Base-by-base conservation (phyloP, 2,113 vertebrate genomes). In the Dolichallabes microphthalmus region DNA sequence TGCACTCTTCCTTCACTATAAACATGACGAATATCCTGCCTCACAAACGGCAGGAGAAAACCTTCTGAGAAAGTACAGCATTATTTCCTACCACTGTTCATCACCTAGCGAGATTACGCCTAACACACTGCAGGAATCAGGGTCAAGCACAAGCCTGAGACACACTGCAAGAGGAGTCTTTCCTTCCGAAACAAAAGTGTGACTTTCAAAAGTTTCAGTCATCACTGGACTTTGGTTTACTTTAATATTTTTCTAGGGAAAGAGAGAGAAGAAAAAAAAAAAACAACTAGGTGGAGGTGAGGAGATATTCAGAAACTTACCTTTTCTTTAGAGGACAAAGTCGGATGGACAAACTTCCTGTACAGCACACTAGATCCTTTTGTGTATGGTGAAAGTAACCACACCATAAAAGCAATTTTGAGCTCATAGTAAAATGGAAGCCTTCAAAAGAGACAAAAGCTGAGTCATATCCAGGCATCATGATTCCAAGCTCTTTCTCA, bases 351-450 rank as follows among this genome's bases (percentile, higher is more conserved):
- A 92, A 99, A 99, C 90, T 99, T 99, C 93, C 97, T 96, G 91
- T 99, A 99, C 0, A 99, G 94, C 73, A 99, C 97, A 87, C 98
- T 99, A 92, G 98, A 98, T 82, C 98, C 98, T 92, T 99, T 99
- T 84, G 98, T 99, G 94, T 99, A 99, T 0, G 98, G 98, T 85
- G 98, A 99, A 82, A 99, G 93, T 89, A 99, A 91, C 98, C 98
- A 99, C 93, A 98, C 97, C 92, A 99, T 96, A 93, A 99, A 97
- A 55, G 98, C 97, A 91, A 99, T 99, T 96, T 99, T 99, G 90
- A 99, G 95, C 91, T 99, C 98, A 93, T 99, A 99, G 93, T 99
- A 99, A 95, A 99, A 99, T 73, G 98, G 98, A 93, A 99, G 94
- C 98, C 98, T 99, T 92, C 15, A 87, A 66, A 50, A 84, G 81